These are phyloP conservation scores for Anoplophora glabripennis DNA, from an alignment of 1,140 invertebrate species.

Conservation along the genomic window DNA sequence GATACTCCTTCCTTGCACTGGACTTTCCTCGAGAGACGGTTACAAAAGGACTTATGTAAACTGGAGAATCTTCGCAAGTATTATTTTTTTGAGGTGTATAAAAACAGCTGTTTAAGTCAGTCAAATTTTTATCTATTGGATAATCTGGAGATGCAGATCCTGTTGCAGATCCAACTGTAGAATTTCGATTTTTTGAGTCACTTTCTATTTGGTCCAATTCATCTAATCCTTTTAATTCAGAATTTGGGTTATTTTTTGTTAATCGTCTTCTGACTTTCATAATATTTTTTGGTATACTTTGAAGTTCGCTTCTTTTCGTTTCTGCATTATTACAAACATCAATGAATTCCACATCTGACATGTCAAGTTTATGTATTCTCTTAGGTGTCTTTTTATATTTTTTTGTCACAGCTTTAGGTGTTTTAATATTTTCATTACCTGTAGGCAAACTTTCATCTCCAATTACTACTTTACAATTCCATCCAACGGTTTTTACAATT, in stretches of 20 bases:
- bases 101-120: not conserved
- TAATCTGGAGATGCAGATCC: not conserved
- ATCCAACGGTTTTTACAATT: too few species aligned
- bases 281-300: not conserved
- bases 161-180: not conserved
- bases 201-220: too few species aligned
- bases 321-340: too few species aligned
- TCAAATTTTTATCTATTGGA: not conserved
- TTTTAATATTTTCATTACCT: too few species aligned
- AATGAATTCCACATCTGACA: too few species aligned
- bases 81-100: not conserved
- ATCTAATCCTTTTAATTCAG: too few species aligned
- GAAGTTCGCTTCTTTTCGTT: not conserved
- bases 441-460: too few species aligned
- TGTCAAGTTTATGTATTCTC: too few species aligned
- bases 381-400: too few species aligned
- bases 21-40: slow-evolving; percentile 42
- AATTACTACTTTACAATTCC: too few species aligned
- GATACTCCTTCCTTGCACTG: slow-evolving; percentile 35
- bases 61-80: not conserved
- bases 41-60: slow-evolving; percentile 45
- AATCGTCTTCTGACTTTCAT: not conserved
- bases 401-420: too few species aligned
- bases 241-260: too few species aligned
- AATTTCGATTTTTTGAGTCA: not conserved